Evolutionary conservation across 2,888 invertebrate species (phyloP), one percentile per base, ranked within the genome.

Genomic region (Harpagoxenus sublaevis): DNA sequence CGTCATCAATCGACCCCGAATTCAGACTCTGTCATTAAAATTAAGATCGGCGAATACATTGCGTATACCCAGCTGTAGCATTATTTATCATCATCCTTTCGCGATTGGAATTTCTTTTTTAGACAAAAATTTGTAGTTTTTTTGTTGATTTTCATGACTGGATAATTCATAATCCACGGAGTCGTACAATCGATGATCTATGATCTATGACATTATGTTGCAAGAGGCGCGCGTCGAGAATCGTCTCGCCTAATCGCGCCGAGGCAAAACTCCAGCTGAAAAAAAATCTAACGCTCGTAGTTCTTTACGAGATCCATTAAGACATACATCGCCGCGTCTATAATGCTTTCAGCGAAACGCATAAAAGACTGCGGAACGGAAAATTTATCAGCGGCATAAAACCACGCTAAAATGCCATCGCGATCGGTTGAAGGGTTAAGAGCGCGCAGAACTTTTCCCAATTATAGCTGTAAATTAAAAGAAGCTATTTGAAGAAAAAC

Each of bases 371-470:
- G 66, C 31, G 62, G 45, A 55, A 68, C 8, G n/a, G 28, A 23
- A 48, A 78, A 85, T 86, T 86, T 86, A 74, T 78, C 83, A 68
- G 9, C 57, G n/a, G n/a, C 57, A 68, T 85, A 68, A 78, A 57
- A 74, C 83, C 55, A 53, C 65, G 39, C 48, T 53, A 45, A 79
- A 86, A 85, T 83, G 77, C 78, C 83, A 62, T 18, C 55, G 12
- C 9, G 23, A 12, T 15, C 18, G 28, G 62, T 73, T 57, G 35
- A 48, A 75, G 23, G 60, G 51, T 82, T 71, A 82, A 85, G 28
- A 85, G 28, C 45, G 31, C 18, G 39, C 39, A 42, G 2, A 55
- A 71, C 23, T 42, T 53, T 1, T 55, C 18, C 15, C 3, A 55
- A 55, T 65, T 65, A 42, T 0, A 31, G 28, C 55, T 65, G 28